These are phyloP conservation scores for Heliothis subflexa DNA, from an alignment of 1,140 invertebrate species.

Conservation along the genomic window DNA sequence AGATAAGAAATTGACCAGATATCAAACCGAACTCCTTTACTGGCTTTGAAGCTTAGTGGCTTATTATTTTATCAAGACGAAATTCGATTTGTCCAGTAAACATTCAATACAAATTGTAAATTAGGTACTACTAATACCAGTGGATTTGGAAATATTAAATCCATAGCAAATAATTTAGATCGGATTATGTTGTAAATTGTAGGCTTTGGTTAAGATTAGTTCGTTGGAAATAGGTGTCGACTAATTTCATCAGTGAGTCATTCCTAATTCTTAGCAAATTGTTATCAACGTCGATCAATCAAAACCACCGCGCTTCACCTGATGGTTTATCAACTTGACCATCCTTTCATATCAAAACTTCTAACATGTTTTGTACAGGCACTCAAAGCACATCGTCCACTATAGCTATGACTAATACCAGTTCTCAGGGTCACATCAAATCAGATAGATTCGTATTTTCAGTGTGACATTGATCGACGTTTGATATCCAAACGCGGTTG, in stretches of 20 bases:
- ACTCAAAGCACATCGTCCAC: conserved; percentile 27
- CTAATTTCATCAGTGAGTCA: conserved; percentile 16
- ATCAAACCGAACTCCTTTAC: conserved; percentile 64
- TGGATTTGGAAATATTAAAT: conserved; percentile 9
- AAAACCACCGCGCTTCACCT: conserved; percentile 23
- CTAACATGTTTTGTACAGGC: conserved; percentile 33
- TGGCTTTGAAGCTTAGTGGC: conserved; percentile 59
- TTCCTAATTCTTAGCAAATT: background rate
- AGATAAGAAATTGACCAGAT: conserved; percentile 80
- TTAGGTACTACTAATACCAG: background rate
- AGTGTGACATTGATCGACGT: conserved; percentile 80
- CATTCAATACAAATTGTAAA: conserved; percentile 8
- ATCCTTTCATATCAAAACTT: conserved; percentile 32
- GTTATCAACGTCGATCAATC: conserved; percentile 20
- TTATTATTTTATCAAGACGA: conserved; percentile 51
- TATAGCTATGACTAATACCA: conserved; percentile 74
- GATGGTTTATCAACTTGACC: conserved; percentile 20
- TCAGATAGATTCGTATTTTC: conserved; percentile 76
- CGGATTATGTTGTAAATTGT: conserved; percentile 23
- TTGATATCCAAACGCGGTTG: conserved; percentile 68
- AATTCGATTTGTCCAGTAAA: conserved; percentile 10
- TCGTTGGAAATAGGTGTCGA: conserved; percentile 9
- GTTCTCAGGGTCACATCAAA: conserved; percentile 72
- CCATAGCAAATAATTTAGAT: conserved; percentile 10
- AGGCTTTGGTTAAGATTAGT: background rate